A percentile compares a stretch with the other conserved stretches of the same genome.
phyloP scores from a whole-genome alignment of 2,888 invertebrate genomes.

The Erebia ligea region DNA sequence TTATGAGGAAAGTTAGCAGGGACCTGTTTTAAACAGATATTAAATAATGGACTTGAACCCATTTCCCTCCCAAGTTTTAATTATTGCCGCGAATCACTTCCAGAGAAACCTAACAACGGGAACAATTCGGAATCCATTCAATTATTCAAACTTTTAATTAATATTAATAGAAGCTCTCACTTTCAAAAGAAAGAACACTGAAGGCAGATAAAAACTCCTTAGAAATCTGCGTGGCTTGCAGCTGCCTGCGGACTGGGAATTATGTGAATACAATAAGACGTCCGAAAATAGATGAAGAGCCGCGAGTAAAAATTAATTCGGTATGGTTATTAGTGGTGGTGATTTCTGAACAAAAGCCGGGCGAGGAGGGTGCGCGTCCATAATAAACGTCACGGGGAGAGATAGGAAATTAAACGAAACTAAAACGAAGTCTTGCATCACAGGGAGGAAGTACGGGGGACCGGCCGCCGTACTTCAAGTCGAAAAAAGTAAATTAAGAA shows the following conservation, averaged over 20 bases:
- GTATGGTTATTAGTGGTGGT: slow-evolving; percentile 73
- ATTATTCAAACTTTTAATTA: slow-evolving; percentile 83
- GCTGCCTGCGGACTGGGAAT: slow-evolving; percentile 80
- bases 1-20: slow-evolving; percentile 39
- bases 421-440: slow-evolving; percentile 75
- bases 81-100: slow-evolving; percentile 73
- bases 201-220: slow-evolving; percentile 79
- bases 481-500: slow-evolving; percentile 71
- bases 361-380: slow-evolving; percentile 62
- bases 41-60: slow-evolving; percentile 63
- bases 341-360: slow-evolving; percentile 60
- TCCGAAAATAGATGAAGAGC: slow-evolving; percentile 71
- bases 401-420: slow-evolving; percentile 81
- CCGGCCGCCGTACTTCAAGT: slow-evolving; percentile 48
- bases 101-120: slow-evolving; percentile 71
- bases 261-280: slow-evolving; percentile 81
- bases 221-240: slow-evolving; percentile 78
- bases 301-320: slow-evolving; percentile 72
- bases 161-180: slow-evolving; percentile 81
- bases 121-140: slow-evolving; percentile 79
- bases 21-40: slow-evolving; percentile 66
- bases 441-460: slow-evolving; percentile 65
- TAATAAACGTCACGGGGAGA: slow-evolving; percentile 78
- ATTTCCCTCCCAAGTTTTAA: slow-evolving; percentile 67
- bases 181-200: slow-evolving; percentile 80